Evolutionary conservation across 2,888 invertebrate genomes (phyloP).

Genomic region (Philonicus albiceps): DNA sequence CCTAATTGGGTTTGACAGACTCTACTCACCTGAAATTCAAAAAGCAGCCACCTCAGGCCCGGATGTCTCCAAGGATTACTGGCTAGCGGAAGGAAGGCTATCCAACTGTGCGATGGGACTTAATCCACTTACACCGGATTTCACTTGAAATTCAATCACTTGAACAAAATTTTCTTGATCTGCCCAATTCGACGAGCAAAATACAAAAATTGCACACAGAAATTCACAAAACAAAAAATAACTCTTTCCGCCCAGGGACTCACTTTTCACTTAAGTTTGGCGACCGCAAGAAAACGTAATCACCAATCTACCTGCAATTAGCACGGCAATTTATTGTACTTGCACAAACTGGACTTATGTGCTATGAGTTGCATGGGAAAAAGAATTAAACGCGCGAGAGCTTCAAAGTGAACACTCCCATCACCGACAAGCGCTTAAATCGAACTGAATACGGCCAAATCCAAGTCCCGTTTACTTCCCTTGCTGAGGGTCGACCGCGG

Average conservation of each 20-base stretch:
- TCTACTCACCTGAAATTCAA: constrained; percentile 33
- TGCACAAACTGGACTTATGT: not conserved
- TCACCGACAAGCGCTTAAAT: constrained; percentile 5
- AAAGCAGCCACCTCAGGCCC: not conserved
- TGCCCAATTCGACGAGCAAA: not conserved
- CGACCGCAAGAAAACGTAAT: not conserved
- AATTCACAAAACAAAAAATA: not conserved
- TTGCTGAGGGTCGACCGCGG: not conserved
- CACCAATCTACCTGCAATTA: not conserved
- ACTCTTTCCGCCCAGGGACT: not conserved
- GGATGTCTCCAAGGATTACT: not conserved
- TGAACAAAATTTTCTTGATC: constrained; percentile 12
- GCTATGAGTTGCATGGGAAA: not conserved
- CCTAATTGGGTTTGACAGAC: constrained; percentile 22
- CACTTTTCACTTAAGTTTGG: not conserved
- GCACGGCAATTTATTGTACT: not conserved
- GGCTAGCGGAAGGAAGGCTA: not conserved
- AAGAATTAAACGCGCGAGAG: not conserved
- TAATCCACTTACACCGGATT: constrained; percentile 37
- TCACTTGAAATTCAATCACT: constrained; percentile 38
- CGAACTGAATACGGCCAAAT: constrained; percentile 9
- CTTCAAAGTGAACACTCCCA: not conserved
- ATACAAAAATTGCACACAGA: not conserved
- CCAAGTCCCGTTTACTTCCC: constrained; percentile 14
- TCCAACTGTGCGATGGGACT: constrained; percentile 24